A percentile compares a stretch with the other conserved stretches of the same genome.
These are phyloP conservation scores for Pipistrellus nathusii DNA, from an alignment of 2,797 vertebrate species.

Conservation along the genomic window DNA sequence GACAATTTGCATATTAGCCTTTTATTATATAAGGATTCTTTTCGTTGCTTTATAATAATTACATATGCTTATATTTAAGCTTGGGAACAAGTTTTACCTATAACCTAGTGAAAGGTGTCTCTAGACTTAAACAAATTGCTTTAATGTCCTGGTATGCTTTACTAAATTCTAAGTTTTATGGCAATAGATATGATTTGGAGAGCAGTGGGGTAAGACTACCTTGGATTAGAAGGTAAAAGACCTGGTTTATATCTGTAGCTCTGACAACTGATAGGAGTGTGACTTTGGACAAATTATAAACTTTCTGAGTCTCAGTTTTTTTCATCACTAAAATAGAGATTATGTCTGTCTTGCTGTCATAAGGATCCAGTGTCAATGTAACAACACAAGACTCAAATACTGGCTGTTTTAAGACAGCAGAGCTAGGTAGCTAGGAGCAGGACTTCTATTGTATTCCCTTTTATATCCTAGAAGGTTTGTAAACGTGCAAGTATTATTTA, in stretches of 20 bases:
- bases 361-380: conserved; percentile 31
- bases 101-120: conserved; percentile 7
- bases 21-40: not conserved
- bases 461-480: conserved; percentile 22
- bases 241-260: not conserved
- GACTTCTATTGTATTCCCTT: conserved; percentile 17
- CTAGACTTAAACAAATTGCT: conserved; percentile 37
- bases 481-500: conserved; percentile 6
- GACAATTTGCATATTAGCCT: too few species aligned
- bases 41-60: conserved; percentile 42
- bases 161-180: conserved; percentile 59
- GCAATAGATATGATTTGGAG: not conserved
- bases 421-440: not conserved
- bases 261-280: not conserved
- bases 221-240: conserved; percentile 17
- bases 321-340: conserved; percentile 6
- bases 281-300: conserved; percentile 36
- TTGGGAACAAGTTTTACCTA: conserved; percentile 42
- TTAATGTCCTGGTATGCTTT: conserved; percentile 7
- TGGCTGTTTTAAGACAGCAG: not conserved
- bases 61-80: conserved; percentile 32
- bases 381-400: conserved; percentile 35
- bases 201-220: not conserved
- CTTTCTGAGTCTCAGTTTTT: conserved; percentile 27
- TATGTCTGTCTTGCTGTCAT: not conserved